Conservation (phyloP, 2,113 vertebrate species). For the Origma solitaria region DNA sequence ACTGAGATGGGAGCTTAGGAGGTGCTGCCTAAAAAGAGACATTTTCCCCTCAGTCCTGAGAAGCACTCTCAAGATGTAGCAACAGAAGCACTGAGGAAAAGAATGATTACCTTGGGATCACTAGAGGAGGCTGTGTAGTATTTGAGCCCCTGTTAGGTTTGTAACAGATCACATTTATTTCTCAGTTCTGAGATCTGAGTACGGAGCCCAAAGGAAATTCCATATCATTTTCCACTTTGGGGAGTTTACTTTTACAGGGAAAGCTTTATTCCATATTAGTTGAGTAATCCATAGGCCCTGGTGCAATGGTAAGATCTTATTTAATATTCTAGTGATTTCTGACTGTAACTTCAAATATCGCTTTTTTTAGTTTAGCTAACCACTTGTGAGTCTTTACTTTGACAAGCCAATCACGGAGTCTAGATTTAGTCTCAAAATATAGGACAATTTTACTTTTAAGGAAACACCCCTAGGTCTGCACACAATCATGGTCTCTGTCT, state of each 20-base stretch:
- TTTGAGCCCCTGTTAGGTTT: not conserved
- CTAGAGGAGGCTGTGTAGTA: not conserved
- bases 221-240: conserved; percentile 15
- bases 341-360: not conserved
- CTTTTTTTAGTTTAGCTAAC: not conserved
- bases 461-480: not conserved
- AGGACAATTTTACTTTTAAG: not conserved
- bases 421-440: not conserved
- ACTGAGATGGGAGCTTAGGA: not conserved
- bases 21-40: not conserved
- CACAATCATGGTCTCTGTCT: not conserved
- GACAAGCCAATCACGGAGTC: not conserved
- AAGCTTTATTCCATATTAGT: conserved; percentile 35
- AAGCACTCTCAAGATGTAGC: not conserved
- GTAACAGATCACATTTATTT: conserved; percentile 12
- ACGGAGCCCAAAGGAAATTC: conserved; percentile 37
- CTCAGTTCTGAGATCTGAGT: not conserved
- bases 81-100: conserved; percentile 14
- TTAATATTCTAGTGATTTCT: not conserved
- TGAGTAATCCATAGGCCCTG: not conserved
- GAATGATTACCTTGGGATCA: not conserved
- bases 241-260: conserved; percentile 25
- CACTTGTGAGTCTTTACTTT: not conserved
- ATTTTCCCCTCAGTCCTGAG: not conserved
- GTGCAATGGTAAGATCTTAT: not conserved